Evolutionary conservation across 2,113 vertebrate species (phyloP).

Genomic region (Cynopterus brachyotis): DNA sequence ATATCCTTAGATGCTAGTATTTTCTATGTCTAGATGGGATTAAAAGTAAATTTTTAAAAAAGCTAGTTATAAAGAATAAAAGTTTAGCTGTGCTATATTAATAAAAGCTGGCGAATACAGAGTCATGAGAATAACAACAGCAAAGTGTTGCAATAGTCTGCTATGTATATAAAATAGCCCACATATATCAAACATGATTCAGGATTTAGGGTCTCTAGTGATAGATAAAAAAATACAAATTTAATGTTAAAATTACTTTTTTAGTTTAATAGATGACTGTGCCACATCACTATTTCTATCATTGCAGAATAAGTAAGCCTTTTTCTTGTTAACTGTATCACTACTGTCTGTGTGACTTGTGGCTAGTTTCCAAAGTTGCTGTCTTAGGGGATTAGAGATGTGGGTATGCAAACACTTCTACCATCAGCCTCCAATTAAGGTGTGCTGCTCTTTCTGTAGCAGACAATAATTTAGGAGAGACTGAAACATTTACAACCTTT

Average conservation of each 20-base stretch:
- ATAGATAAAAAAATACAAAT: background rate
- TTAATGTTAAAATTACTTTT: background rate
- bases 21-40: conserved; percentile 12
- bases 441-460: background rate
- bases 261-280: background rate
- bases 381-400: background rate
- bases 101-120: background rate
- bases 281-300: background rate
- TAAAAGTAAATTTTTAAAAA: background rate
- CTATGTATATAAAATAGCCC: background rate
- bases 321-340: background rate
- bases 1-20: background rate
- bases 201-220: conserved; percentile 49
- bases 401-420: background rate
- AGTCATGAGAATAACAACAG: background rate
- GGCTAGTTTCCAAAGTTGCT: background rate
- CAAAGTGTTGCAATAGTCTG: background rate
- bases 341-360: background rate
- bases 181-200: background rate
- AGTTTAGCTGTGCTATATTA: background rate
- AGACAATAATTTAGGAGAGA: background rate
- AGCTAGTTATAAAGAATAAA: background rate
- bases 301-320: background rate
- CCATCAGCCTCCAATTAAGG: background rate
- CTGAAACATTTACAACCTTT: background rate